Percentiles rank a stretch among this genome's conserved stretches.
Conservation (phyloP, 2,888 invertebrate species). For the Ormyrus thymus region DNA sequence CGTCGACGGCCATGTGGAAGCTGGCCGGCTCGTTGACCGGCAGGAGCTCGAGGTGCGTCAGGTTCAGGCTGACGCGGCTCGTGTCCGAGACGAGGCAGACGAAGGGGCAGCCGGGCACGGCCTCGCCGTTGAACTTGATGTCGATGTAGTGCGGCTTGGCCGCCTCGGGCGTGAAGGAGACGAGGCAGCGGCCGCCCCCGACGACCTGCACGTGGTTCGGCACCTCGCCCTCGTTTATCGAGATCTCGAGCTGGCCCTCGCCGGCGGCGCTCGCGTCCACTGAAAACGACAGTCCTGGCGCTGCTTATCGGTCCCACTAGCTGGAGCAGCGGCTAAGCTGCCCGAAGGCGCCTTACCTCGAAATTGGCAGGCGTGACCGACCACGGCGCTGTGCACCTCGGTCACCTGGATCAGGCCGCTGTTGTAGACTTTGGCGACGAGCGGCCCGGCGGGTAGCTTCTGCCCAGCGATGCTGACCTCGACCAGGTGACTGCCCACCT, state of each 20-base stretch:
- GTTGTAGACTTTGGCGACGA: constrained; percentile 96
- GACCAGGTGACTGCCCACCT: constrained; percentile 96
- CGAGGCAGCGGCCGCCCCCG: constrained; percentile 94
- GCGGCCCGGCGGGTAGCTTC: constrained; percentile 91
- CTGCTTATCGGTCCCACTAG: no score
- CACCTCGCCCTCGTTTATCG: constrained; percentile 98
- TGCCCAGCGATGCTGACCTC: constrained; percentile 93
- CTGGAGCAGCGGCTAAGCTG: no score
- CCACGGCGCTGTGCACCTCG: constrained; percentile 93
- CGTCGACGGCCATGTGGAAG: constrained; percentile 87
- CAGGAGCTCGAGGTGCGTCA: constrained; percentile 87
- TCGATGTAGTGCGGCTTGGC: constrained; percentile 94
- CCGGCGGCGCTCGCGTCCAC: constrained; percentile 99
- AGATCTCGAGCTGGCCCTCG: constrained; percentile 99
- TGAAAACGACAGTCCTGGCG: constrained; percentile 75
- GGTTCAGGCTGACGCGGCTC: constrained; percentile 83
- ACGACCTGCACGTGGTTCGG: constrained; percentile 98
- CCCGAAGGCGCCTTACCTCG: constrained; percentile 80
- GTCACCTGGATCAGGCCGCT: constrained; percentile 95
- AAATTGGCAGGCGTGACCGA: constrained; percentile 97
- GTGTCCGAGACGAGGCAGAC: constrained; percentile 90
- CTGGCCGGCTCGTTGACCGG: constrained; percentile 88
- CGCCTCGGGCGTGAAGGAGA: constrained; percentile 94
- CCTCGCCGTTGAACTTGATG: constrained; percentile 96
- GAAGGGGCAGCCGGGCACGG: constrained; percentile 93